These are phyloP conservation scores for Petrocephalus zakoni DNA, from an alignment of 2,113 vertebrate species.

Conservation along the genomic window DNA sequence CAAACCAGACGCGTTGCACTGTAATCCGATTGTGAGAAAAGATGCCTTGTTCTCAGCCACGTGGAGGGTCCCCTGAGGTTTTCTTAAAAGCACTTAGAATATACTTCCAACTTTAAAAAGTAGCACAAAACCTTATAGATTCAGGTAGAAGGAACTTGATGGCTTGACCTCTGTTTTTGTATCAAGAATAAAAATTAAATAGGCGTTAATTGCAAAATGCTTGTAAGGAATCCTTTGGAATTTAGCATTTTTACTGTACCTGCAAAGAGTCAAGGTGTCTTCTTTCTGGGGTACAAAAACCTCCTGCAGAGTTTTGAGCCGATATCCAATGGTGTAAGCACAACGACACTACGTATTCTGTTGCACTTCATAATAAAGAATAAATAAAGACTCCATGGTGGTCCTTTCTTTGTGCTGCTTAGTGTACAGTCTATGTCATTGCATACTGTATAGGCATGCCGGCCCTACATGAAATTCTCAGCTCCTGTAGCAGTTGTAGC, in stretches of 20 bases:
- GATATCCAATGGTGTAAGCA: slow-evolving; percentile 78
- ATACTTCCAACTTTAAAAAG: slow-evolving; percentile 67
- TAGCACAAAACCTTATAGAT: slow-evolving; percentile 78
- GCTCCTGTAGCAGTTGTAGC: neutral
- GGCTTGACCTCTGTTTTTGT: slow-evolving; percentile 77
- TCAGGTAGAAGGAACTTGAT: slow-evolving; percentile 78
- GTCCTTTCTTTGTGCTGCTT: slow-evolving; percentile 39
- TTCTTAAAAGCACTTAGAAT: slow-evolving; percentile 62
- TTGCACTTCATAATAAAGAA: slow-evolving; percentile 81
- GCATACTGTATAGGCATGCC: neutral
- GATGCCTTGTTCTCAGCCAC: slow-evolving; percentile 35
- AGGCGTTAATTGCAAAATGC: slow-evolving; percentile 58
- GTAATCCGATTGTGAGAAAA: slow-evolving; percentile 36
- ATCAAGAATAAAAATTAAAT: slow-evolving; percentile 50
- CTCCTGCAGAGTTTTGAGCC: slow-evolving; percentile 63
- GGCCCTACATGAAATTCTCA: neutral
- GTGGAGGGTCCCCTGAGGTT: slow-evolving; percentile 36
- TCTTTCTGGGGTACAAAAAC: slow-evolving; percentile 52
- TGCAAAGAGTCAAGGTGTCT: slow-evolving; percentile 67
- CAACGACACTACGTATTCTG: slow-evolving; percentile 75
- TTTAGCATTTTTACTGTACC: slow-evolving; percentile 69
- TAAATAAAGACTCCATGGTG: slow-evolving; percentile 56
- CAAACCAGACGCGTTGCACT: slow-evolving; percentile 46
- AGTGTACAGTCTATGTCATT: slow-evolving; percentile 25
- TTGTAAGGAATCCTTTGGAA: slow-evolving; percentile 69